phyloP scores from a whole-genome alignment of 2,888 invertebrate genomes.

The Ophion slaviceki region DNA sequence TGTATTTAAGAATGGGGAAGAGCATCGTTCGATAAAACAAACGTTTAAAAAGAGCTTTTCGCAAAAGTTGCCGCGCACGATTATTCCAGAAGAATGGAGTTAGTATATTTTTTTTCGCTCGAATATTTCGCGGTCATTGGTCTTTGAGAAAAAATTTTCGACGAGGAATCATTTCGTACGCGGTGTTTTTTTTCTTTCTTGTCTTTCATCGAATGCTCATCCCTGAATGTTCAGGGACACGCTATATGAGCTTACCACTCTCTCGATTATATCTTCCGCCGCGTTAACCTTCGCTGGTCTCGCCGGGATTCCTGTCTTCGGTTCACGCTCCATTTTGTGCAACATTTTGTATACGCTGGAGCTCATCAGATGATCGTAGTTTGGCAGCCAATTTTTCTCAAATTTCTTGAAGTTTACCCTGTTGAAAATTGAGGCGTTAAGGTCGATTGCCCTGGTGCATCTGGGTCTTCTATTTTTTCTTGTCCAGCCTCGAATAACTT shows the following conservation, averaged over 20 bases:
- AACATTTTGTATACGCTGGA: slow-evolving; percentile 93
- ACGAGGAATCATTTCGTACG: background rate
- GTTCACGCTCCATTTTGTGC: slow-evolving; percentile 90
- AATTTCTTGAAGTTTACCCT: slow-evolving; percentile 97
- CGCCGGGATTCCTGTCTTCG: slow-evolving; percentile 88
- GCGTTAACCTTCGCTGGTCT: slow-evolving; percentile 87
- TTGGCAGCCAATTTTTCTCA: slow-evolving; percentile 90
- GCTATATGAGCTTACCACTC: slow-evolving; percentile 75
- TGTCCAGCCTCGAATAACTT: no score
- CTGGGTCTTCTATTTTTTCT: no score
- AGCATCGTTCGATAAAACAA: no score
- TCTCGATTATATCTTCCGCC: slow-evolving; percentile 86
- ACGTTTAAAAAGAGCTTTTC: no score
- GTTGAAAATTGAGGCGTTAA: slow-evolving; percentile 51
- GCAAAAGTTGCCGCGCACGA: no score
- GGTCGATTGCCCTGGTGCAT: no score
- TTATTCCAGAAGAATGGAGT: no score
- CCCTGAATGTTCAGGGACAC: background rate
- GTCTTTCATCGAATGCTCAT: slow-evolving; percentile 27
- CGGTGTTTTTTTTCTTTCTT: background rate
- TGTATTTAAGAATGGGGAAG: no score
- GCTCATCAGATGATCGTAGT: slow-evolving; percentile 89
- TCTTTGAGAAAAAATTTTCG: no score
- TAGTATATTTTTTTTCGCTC: no score
- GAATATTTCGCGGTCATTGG: no score